Evolutionary conservation across 2,888 invertebrate genomes (phyloP).

Genomic region (Lapara coniferarum): DNA sequence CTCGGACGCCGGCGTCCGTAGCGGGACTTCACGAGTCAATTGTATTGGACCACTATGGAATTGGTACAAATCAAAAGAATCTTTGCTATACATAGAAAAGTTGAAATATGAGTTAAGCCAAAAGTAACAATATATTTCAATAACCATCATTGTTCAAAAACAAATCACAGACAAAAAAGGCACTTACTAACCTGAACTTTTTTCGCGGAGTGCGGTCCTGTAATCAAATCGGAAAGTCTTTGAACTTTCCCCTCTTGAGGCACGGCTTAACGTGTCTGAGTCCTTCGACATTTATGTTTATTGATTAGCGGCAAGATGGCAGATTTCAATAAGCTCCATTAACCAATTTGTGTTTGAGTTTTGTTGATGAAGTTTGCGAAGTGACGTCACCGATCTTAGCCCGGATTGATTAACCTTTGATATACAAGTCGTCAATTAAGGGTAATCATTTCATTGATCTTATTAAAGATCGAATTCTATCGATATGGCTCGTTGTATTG

Average conservation of each 20-base stretch:
- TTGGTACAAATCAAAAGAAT: too few relatives aligned
- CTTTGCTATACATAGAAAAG: too few relatives aligned
- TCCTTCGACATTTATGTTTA: conserved; percentile 77
- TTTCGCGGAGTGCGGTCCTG: conserved; percentile 39
- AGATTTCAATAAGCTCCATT: conserved; percentile 78
- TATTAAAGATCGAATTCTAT: neutral
- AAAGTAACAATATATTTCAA: conserved; percentile 1
- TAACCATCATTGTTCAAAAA: neutral
- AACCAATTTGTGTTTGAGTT: conserved; percentile 75
- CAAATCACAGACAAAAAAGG: neutral
- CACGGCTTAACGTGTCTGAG: conserved; percentile 65
- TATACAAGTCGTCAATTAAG: neutral
- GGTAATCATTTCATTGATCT: conserved; percentile 13
- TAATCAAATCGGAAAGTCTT: conserved; percentile 67
- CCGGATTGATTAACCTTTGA: conserved; percentile 48
- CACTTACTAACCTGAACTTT: conserved; percentile 2
- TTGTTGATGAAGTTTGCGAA: conserved; percentile 62
- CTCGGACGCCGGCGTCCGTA: too few relatives aligned
- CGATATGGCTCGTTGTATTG: too few relatives aligned
- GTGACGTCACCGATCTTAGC: conserved; percentile 63
- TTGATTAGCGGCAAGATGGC: conserved; percentile 71
- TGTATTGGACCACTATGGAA: too few relatives aligned
- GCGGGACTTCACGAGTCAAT: too few relatives aligned
- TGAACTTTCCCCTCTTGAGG: conserved; percentile 70
- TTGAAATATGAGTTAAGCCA: too few relatives aligned